Conservation (phyloP, 2,113 vertebrate species). For the Etia nguti region DNA sequence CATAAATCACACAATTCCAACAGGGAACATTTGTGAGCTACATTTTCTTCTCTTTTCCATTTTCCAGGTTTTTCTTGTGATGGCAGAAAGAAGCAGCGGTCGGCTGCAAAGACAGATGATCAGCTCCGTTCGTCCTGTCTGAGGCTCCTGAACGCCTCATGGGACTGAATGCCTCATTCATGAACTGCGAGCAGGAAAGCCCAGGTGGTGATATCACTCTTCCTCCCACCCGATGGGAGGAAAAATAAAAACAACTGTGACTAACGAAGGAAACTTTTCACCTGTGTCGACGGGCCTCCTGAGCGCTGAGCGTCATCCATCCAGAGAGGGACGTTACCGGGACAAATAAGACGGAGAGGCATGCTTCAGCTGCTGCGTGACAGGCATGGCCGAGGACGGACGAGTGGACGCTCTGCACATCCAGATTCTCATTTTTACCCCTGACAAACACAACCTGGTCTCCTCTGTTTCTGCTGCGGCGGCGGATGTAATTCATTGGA, state of each 20-base stretch:
- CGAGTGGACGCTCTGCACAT: neutral
- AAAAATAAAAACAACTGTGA: slow-evolving; percentile 21
- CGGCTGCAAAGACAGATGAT: neutral
- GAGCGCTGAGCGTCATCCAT: slow-evolving; percentile 20
- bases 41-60: neutral
- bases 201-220: neutral
- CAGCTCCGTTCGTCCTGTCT: neutral
- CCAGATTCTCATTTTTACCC: neutral
- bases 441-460: neutral
- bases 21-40: neutral
- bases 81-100: neutral
- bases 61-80: neutral
- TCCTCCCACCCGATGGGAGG: neutral
- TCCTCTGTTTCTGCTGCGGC: neutral
- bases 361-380: slow-evolving; percentile 45
- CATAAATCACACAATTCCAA: neutral
- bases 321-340: slow-evolving; percentile 1
- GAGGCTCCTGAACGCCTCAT: neutral
- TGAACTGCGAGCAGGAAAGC: neutral
- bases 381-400: slow-evolving; percentile 22
- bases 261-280: slow-evolving; percentile 45
- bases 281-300: slow-evolving; percentile 10
- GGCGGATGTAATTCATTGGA: slow-evolving; percentile 30
- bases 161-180: neutral
- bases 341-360: slow-evolving; percentile 8